Percentiles rank a stretch among this genome's conserved stretches.
phyloP scores from a whole-genome alignment of 2,113 vertebrate species.

The Hydrolagus affinis region DNA sequence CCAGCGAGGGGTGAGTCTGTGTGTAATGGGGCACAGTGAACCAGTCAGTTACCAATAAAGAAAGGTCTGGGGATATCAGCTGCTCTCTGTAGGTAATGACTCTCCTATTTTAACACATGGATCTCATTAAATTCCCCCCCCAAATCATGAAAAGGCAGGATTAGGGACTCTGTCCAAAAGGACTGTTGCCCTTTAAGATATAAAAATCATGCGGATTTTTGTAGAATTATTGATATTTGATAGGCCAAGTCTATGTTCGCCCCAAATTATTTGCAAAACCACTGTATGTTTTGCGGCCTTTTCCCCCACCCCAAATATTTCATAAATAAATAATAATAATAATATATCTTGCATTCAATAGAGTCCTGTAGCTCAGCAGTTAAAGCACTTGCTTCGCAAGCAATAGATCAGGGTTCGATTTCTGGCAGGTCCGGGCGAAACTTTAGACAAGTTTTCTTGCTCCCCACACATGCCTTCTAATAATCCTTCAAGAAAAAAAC shows the following conservation, averaged over 20 bases:
- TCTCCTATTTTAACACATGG: neutral
- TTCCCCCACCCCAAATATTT: neutral
- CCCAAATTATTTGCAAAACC: neutral
- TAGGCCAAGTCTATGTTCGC: neutral
- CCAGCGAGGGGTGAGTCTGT: slow-evolving; percentile 32
- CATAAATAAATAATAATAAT: neutral
- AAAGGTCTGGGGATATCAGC: neutral
- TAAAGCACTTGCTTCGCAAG: too few species aligned
- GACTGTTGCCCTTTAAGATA: neutral
- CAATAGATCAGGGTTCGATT: too few species aligned
- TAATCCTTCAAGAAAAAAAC: too few species aligned
- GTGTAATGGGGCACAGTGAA: slow-evolving; percentile 49
- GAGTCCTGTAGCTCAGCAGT: too few species aligned
- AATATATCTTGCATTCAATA: neutral
- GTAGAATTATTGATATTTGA: neutral
- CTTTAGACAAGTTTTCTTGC: too few species aligned
- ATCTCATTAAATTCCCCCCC: neutral
- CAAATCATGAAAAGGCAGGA: neutral
- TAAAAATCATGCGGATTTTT: neutral
- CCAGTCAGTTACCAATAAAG: slow-evolving; percentile 42
- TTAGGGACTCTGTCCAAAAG: neutral
- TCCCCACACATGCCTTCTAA: too few species aligned
- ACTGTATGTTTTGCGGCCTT: neutral
- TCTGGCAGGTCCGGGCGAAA: too few species aligned
- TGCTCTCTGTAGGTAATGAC: neutral